Evolutionary conservation across 2,797 vertebrate species (phyloP).

Genomic region (Gallinago nigripennis): DNA sequence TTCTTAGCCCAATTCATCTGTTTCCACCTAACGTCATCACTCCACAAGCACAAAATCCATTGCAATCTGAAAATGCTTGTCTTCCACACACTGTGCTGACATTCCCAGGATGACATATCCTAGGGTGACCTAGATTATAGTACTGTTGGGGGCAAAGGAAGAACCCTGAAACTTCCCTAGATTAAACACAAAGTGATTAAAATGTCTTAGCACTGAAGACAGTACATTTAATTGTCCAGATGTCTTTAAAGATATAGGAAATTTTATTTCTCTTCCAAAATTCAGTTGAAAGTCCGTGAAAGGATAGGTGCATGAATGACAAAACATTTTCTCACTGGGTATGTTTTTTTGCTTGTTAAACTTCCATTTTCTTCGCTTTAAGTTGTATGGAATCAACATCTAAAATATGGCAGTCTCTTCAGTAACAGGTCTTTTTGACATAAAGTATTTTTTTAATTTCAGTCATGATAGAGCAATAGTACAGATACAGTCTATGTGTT

Average conservation of each 20-base stretch:
- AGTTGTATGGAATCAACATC: neutral
- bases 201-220: neutral
- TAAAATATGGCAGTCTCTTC: neutral
- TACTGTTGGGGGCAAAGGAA: neutral
- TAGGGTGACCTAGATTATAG: neutral
- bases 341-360: neutral
- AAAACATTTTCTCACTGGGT: neutral
- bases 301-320: neutral
- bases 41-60: neutral
- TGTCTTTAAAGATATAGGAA: neutral
- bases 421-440: neutral
- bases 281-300: conserved; percentile 9
- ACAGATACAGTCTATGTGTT: neutral
- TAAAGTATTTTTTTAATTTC: neutral
- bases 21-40: neutral
- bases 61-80: neutral
- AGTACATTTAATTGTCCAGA: neutral
- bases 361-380: neutral
- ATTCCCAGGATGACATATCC: neutral
- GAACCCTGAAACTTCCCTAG: neutral
- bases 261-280: neutral
- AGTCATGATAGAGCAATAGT: neutral
- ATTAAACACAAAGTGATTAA: neutral
- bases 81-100: neutral
- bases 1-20: neutral